phyloP scores from a whole-genome alignment of 2,888 invertebrate species.

The Caenorhabditis angaria region DNA sequence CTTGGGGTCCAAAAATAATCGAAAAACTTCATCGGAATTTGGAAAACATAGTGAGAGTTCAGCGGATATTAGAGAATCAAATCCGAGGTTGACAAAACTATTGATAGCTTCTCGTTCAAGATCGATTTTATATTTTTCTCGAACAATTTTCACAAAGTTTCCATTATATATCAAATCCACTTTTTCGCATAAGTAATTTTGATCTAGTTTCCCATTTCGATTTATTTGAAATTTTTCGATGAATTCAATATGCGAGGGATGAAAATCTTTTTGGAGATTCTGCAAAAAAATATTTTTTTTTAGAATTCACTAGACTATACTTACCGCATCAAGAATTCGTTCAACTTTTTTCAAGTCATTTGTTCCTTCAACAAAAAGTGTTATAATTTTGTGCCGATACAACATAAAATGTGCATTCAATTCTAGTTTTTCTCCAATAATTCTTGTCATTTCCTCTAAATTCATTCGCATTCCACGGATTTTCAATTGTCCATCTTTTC shows the following conservation, averaged over 20 bases:
- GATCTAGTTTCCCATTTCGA: slow-evolving; percentile 31
- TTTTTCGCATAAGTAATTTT: slow-evolving; percentile 11
- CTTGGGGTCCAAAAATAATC: slow-evolving; percentile 8
- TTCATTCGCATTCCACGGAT: slow-evolving; percentile 28
- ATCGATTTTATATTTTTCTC: not conserved
- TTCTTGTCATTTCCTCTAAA: slow-evolving; percentile 16
- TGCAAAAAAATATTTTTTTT: not conserved
- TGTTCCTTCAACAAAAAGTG: slow-evolving; percentile 12
- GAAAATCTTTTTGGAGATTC: not conserved
- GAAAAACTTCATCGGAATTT: not conserved
- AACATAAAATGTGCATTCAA: slow-evolving; percentile 11
- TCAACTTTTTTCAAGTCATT: not conserved
- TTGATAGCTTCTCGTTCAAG: slow-evolving; percentile 7
- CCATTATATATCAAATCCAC: not conserved
- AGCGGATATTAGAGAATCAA: slow-evolving; percentile 24
- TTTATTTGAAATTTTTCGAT: slow-evolving; percentile 16
- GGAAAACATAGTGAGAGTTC: slow-evolving; percentile 14
- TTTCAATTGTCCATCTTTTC: slow-evolving; percentile 19
- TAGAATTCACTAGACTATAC: not conserved
- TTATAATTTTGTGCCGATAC: slow-evolving; percentile 9
- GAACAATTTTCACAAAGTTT: not conserved
- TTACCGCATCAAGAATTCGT: not conserved
- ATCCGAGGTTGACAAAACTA: slow-evolving; percentile 15
- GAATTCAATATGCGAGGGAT: not conserved
- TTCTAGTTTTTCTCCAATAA: not conserved